A percentile compares a stretch with the other conserved stretches of the same genome.
These are phyloP conservation scores for Rhea pennata DNA, from an alignment of 2,113 vertebrate species.

Conservation along the genomic window DNA sequence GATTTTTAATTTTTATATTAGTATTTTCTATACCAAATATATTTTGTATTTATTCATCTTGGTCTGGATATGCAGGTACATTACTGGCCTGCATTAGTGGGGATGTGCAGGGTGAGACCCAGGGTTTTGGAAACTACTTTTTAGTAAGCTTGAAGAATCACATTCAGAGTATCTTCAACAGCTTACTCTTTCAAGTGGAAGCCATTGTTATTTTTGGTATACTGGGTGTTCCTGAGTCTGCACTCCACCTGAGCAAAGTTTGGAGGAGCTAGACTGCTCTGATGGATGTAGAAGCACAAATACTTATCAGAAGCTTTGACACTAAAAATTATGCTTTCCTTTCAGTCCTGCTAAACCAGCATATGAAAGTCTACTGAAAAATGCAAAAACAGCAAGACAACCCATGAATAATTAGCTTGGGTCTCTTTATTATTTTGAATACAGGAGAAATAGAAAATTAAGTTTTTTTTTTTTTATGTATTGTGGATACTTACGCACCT, in stretches of 20 bases:
- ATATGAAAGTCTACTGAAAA: not conserved
- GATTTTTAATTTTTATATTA: constrained; percentile 76
- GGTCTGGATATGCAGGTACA: not conserved
- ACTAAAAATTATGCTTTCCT: not conserved
- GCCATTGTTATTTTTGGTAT: not conserved
- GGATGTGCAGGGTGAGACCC: constrained; percentile 3
- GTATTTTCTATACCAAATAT: constrained; percentile 76
- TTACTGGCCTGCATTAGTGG: constrained; percentile 9
- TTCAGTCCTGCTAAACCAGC: not conserved
- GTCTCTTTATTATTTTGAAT: not conserved
- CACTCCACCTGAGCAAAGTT: not conserved
- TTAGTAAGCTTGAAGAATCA: not conserved
- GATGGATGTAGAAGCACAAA: not conserved
- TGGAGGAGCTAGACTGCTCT: not conserved
- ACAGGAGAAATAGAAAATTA: constrained; percentile 8
- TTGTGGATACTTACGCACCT: constrained; percentile 52
- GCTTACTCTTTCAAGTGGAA: not conserved
- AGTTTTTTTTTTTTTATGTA: not conserved
- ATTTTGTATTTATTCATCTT: constrained; percentile 65
- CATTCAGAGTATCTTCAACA: not conserved
- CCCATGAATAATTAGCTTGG: not conserved
- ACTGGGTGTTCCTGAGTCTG: not conserved
- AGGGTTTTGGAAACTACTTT: constrained; percentile 47
- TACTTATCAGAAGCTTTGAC: not conserved
- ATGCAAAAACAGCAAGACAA: not conserved